A percentile compares a stretch with the other conserved stretches of the same genome.
phyloP scores from a whole-genome alignment of 2,888 invertebrate species.

The Chrysodeixis includens region DNA sequence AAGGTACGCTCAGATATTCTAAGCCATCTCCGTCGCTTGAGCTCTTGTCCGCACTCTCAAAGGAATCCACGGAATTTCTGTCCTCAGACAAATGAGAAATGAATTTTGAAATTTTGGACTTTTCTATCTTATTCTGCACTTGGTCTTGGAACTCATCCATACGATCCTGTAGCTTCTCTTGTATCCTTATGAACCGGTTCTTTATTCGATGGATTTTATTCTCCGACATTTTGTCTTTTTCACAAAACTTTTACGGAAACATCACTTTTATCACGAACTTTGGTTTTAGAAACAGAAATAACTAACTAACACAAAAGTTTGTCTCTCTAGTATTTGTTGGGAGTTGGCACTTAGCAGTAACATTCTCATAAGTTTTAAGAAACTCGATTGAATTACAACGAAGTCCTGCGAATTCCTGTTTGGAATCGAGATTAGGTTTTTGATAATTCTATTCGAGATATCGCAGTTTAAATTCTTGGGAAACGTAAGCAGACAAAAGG shows the following conservation, averaged over 20 bases:
- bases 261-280: conserved; percentile 21
- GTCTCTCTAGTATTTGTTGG: conserved; percentile 15
- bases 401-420: neutral
- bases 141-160: conserved; percentile 85
- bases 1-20: conserved; percentile 68
- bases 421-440: conserved; percentile 15
- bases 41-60: conserved; percentile 47
- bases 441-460: conserved; percentile 11
- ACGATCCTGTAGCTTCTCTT: conserved; percentile 81
- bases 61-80: conserved; percentile 69
- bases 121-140: conserved; percentile 79
- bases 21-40: conserved; percentile 63
- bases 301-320: conserved; percentile 35
- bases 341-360: neutral
- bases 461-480: conserved; percentile 23
- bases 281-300: conserved; percentile 3
- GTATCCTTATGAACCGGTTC: conserved; percentile 75
- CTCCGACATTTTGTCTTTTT: conserved; percentile 69
- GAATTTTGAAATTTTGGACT: conserved; percentile 73
- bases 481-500: conserved; percentile 24
- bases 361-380: conserved; percentile 10
- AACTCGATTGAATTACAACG: neutral
- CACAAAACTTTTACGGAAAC: conserved; percentile 14
- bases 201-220: conserved; percentile 80
- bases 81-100: conserved; percentile 81